Evolutionary conservation across 2,888 invertebrate genomes (phyloP).

Genomic region (Philereme transversata): DNA sequence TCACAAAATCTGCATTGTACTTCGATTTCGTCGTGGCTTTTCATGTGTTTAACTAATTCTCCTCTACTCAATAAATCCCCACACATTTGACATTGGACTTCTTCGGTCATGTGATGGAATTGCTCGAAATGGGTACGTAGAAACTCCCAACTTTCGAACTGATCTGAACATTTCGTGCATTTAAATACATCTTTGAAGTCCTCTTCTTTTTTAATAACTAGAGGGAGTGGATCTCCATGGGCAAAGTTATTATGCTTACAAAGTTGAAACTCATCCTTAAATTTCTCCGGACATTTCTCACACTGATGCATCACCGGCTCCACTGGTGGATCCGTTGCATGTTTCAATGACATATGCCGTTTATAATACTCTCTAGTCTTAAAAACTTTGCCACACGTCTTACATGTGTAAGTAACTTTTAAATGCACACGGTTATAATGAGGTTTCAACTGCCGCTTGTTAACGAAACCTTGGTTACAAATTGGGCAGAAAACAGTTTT

Average conservation of each 20-base stretch:
- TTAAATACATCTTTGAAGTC: constrained; percentile 60
- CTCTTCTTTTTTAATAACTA: constrained; percentile 49
- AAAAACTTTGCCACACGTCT: constrained; percentile 65
- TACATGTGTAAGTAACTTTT: constrained; percentile 70
- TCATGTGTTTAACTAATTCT: constrained; percentile 69
- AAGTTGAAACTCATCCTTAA: constrained; percentile 68
- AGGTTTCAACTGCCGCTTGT: constrained; percentile 67
- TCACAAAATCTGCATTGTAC: constrained; percentile 68
- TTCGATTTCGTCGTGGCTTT: constrained; percentile 47
- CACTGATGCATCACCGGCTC: constrained; percentile 58
- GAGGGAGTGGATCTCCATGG: constrained; percentile 45
- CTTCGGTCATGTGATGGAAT: constrained; percentile 55
- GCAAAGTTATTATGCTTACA: constrained; percentile 64
- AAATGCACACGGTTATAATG: constrained; percentile 73
- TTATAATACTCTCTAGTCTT: constrained; percentile 73
- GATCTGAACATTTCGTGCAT: constrained; percentile 69
- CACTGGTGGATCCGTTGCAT: constrained; percentile 45
- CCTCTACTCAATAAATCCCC: constrained; percentile 60
- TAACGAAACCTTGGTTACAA: constrained; percentile 71
- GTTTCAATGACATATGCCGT: constrained; percentile 68
- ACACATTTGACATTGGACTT: constrained; percentile 72
- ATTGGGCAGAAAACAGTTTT: constrained; percentile 68
- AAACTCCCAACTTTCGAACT: constrained; percentile 59
- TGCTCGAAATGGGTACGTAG: constrained; percentile 65
- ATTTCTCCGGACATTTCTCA: constrained; percentile 63